Evolutionary conservation across 1,140 invertebrate genomes (phyloP), one percentile per base, ranked within the genome.

Genomic region (Melanaphis sacchari): DNA sequence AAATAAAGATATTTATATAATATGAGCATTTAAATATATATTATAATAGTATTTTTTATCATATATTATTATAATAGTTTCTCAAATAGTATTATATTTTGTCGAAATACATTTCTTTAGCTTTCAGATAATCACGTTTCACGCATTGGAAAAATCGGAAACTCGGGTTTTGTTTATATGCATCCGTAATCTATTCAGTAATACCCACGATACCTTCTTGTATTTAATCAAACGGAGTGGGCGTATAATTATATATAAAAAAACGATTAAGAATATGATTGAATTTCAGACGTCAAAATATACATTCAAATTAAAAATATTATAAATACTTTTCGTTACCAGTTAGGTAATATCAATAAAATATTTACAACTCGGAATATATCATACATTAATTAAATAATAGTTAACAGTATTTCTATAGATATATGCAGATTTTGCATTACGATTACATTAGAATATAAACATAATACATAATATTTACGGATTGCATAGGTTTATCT

Each of bases 141-240:
- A 49, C 2, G 46, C 31, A 31, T n/a, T 88, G 31, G 43, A 18
- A 49, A 49, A 88, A 46, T 26, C 43, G 43, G 46, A n/a, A 88
- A 49, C 85, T n/a, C 36, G n/a, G 18, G 85, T 88, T 36, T 88
- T 88, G n/a, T 88, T 49, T 88, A 88, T 88, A 49, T 49, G 85
- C 85, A 88, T 88, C 43, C 18, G 85, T 88, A 88, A 88, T 88
- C 85, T 49, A 88, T 88, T n/a, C 43, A 87, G 15, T 36, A 22
- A 18, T 41, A 24, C 22, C 46, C 6, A 49, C 41, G 41, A 46
- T 89, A 89, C 87, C 85, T 89, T 38, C 46, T 89, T 36, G 43
- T 88, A 21, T 88, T 49, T 49, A n/a, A 36, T 88, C 41, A 21
- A n/a, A 88, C 36, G 36, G 8, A n/a, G 87, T 89, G 38, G 46